Evolutionary conservation across 1,140 invertebrate species (phyloP), one percentile per base, ranked within the genome.

Genomic region (Nasonia giraulti): DNA sequence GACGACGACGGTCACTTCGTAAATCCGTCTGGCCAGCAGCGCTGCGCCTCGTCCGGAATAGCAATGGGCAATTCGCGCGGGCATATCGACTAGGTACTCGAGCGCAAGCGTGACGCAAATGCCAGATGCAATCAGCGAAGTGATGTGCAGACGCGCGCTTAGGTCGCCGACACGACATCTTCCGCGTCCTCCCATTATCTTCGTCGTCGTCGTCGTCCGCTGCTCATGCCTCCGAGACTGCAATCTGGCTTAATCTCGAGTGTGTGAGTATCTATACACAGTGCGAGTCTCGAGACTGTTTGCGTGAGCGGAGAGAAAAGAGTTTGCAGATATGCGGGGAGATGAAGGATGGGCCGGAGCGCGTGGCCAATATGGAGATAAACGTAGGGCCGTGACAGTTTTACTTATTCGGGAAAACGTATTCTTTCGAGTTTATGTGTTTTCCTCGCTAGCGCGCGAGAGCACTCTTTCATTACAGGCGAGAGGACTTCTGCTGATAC

Each of bases 61-160:
- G 90, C 90, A 93, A 93, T 92, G 91, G 86, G 89, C 91, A 91
- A 91, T 92, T 92, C 90, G 88, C 90, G 86, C 87, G 87, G 92
- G 91, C 92, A 93, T 93, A 93, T 93, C 92, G 92, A 90, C 92
- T 91, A 88, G 90, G 88, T 90, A 92, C 91, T 93, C 91, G 90
- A 91, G 91, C 87, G 92, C 91, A 91, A 92, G 92, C 92, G 92
- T 93, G 92, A 93, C 92, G 93, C 91, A 93, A 93, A 93, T 93
- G 92, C 92, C 90, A 92, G 91, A 93, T 93, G 92, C 91, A 93
- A 93, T 93, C 92, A 93, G 83, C 89, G 87, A 85, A 87, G 82
- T 87, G 77, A 80, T 88, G 88, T 86, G 88, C 55, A 88, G 86
- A 68, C 71, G 71, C 82, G 81, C 31, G 31, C 50, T 37, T 66